Conservation (phyloP, 2,888 invertebrate genomes). For the Odontomyia ornata region DNA sequence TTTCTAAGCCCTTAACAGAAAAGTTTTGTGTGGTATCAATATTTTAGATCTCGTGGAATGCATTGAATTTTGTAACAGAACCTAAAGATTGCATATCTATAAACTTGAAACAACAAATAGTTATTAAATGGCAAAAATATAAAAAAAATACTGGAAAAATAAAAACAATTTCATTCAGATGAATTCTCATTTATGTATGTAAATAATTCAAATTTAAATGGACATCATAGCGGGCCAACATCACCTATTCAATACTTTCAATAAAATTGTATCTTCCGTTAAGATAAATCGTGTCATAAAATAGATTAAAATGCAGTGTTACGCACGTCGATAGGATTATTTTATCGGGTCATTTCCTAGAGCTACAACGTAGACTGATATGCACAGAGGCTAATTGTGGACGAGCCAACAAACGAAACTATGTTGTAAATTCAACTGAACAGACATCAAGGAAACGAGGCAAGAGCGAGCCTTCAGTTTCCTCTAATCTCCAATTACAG, state of each 20-base stretch:
- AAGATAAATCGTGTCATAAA: slow-evolving; percentile 14
- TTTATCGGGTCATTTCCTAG: slow-evolving; percentile 15
- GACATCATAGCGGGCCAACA: too few relatives aligned
- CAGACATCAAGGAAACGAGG: neutral
- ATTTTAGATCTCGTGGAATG: too few relatives aligned
- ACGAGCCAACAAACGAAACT: neutral
- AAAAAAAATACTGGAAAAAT: too few relatives aligned
- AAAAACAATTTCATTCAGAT: too few relatives aligned
- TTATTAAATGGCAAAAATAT: too few relatives aligned
- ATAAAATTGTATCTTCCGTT: neutral
- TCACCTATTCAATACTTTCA: slow-evolving; percentile 10
- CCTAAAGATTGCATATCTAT: too few relatives aligned
- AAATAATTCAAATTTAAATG: too few relatives aligned
- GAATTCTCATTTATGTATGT: too few relatives aligned
- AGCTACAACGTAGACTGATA: neutral
- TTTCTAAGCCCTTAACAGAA: too few relatives aligned
- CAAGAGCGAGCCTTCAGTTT: slow-evolving; percentile 11
- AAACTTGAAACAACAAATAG: too few relatives aligned
- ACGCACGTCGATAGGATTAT: slow-evolving; percentile 37
- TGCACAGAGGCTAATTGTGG: slow-evolving; percentile 10
- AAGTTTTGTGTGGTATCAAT: too few relatives aligned
- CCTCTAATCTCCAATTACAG: slow-evolving; percentile 31
- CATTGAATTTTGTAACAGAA: too few relatives aligned
- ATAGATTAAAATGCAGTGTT: slow-evolving; percentile 34
- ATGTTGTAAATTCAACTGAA: neutral